phyloP scores from a whole-genome alignment of 1,140 invertebrate species.

The Holcopasites calliopsidis region DNA sequence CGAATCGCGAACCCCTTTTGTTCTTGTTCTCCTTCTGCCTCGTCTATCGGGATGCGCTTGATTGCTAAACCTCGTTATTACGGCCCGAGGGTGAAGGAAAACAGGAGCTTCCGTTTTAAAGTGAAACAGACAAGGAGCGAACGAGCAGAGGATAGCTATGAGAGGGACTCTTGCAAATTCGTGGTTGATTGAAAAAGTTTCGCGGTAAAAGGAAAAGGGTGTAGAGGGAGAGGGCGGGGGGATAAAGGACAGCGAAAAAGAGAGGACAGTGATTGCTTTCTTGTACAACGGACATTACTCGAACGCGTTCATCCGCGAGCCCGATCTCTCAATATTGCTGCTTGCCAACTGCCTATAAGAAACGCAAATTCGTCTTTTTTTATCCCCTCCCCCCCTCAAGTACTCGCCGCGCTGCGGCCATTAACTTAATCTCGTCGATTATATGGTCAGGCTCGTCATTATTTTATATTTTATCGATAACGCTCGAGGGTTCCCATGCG shows the following conservation, averaged over 20 bases:
- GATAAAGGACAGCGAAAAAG: too few relatives aligned
- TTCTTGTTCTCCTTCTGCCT: conserved; percentile 32
- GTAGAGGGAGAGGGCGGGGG: neutral
- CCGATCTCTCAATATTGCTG: conserved; percentile 11
- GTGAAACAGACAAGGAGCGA: neutral
- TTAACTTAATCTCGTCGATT: conserved; percentile 54
- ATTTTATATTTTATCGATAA: conserved; percentile 45
- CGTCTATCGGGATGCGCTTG: conserved; percentile 63
- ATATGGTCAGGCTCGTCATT: conserved; percentile 37
- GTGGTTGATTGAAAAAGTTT: conserved; percentile 71
- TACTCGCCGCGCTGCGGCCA: neutral
- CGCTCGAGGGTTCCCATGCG: neutral
- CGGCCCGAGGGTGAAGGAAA: neutral
- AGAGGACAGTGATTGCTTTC: conserved; percentile 33
- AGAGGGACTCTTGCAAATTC: conserved; percentile 68
- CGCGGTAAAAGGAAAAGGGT: conserved; percentile 10
- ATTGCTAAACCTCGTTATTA: conserved; percentile 75
- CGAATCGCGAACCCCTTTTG: conserved; percentile 42
- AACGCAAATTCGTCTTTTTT: conserved; percentile 34
- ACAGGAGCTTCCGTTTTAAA: neutral
- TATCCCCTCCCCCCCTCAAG: neutral
- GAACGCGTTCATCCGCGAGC: conserved; percentile 12
- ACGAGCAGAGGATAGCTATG: neutral
- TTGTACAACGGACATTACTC: neutral
- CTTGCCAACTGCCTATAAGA: neutral